phyloP scores from a whole-genome alignment of 2,888 invertebrate species.

The Ischnura elegans region DNA sequence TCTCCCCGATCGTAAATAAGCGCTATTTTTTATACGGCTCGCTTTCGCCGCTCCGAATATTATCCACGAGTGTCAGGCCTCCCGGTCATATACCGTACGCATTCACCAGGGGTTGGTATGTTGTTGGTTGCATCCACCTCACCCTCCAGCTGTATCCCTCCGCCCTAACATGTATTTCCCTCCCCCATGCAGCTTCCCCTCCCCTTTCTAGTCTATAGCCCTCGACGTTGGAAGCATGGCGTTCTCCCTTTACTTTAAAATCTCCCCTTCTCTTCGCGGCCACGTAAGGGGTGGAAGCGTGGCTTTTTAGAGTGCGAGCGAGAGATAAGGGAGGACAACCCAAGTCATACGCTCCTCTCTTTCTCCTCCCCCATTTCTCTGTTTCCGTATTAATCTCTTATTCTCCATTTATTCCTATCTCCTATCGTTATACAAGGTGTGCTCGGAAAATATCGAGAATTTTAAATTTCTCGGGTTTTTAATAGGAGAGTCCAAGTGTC shows the following conservation, averaged over 20 bases:
- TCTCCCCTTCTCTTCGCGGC: background rate
- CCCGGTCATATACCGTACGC: background rate
- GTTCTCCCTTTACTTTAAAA: background rate
- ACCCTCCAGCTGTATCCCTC: background rate
- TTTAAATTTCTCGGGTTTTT: too few species aligned
- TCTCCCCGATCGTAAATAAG: background rate
- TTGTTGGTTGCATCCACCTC: background rate
- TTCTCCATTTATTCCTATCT: too few species aligned
- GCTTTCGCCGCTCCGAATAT: background rate
- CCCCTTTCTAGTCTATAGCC: background rate
- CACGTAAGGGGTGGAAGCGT: background rate
- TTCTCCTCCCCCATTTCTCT: background rate
- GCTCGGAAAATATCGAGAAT: too few species aligned
- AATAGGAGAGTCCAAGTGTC: too few species aligned
- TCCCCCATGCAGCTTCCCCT: background rate
- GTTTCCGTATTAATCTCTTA: too few species aligned
- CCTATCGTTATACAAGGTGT: too few species aligned
- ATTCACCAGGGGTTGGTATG: background rate
- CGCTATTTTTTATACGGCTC: background rate
- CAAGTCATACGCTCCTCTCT: constrained; percentile 19
- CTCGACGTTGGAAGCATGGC: background rate
- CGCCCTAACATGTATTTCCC: too few species aligned
- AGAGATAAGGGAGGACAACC: constrained; percentile 3
- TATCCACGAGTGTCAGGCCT: constrained; percentile 11
- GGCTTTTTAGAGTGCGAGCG: constrained; percentile 20